Evolutionary conservation across 2,113 vertebrate species (phyloP).

Genomic region (Marmota monax): DNA sequence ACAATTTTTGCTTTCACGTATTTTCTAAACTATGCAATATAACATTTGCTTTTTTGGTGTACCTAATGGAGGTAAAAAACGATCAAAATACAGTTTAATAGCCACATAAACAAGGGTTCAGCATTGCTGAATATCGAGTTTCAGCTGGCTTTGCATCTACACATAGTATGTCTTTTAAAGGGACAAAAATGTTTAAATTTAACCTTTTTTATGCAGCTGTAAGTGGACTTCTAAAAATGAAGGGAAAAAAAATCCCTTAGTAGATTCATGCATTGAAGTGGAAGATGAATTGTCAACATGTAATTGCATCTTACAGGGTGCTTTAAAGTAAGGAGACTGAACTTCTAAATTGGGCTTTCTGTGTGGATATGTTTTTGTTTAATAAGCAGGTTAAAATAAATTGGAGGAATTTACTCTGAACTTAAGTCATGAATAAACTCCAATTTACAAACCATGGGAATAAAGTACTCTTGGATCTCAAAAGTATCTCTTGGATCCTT

Average conservation of each 20-base stretch:
- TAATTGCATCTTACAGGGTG: not conserved
- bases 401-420: not conserved
- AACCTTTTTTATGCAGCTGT: not conserved
- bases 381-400: not conserved
- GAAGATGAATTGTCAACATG: not conserved
- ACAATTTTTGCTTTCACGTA: not conserved
- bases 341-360: not conserved
- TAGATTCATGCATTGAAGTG: not conserved
- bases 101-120: not conserved
- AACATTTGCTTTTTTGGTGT: not conserved
- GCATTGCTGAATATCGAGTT: not conserved
- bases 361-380: not conserved
- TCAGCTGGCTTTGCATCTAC: not conserved
- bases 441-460: not conserved
- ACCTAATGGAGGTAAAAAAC: not conserved
- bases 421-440: not conserved
- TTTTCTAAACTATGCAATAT: conserved; percentile 20
- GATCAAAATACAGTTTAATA: not conserved
- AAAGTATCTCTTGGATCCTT: not conserved
- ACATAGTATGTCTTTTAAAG: conserved; percentile 10
- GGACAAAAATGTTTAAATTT: not conserved
- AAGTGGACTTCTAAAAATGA: conserved; percentile 9
- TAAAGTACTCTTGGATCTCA: not conserved
- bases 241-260: no score
- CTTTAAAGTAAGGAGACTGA: not conserved